Conservation (phyloP, 2,888 invertebrate genomes). For the Chymomyza fuscimana region DNA sequence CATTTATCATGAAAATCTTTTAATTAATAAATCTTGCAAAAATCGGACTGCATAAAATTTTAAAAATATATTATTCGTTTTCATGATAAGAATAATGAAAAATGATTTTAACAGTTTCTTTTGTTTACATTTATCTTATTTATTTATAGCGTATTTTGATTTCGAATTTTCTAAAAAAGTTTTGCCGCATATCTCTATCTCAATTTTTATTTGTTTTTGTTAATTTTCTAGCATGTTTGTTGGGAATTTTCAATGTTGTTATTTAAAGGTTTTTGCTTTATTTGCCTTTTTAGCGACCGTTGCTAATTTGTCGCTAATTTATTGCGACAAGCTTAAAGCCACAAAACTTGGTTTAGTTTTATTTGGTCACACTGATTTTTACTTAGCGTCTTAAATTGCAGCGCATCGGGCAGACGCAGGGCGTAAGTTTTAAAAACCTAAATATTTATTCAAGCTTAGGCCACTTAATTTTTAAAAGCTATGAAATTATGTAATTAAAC, state of each 20-base stretch:
- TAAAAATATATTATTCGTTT: too few species aligned
- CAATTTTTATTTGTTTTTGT: background rate
- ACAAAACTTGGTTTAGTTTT: background rate
- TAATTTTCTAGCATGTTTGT: background rate
- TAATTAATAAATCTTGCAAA: too few species aligned
- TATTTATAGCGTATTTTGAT: background rate
- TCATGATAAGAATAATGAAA: too few species aligned
- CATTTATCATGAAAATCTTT: too few species aligned
- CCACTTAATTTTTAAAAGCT: slow-evolving; percentile 32
- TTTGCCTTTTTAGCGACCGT: slow-evolving; percentile 18
- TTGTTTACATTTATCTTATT: too few species aligned
- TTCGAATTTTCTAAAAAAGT: background rate
- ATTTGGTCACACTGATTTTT: background rate
- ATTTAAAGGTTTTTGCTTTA: background rate
- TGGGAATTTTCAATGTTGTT: background rate
- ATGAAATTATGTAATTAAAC: slow-evolving; percentile 19
- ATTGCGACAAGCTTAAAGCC: slow-evolving; percentile 4
- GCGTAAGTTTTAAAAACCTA: background rate
- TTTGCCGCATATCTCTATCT: too few species aligned
- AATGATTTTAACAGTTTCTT: too few species aligned
- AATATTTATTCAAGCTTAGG: background rate
- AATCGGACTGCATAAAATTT: too few species aligned
- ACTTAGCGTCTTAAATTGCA: background rate
- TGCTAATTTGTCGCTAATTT: slow-evolving; percentile 1
- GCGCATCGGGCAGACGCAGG: background rate